Evolutionary conservation across 2,797 vertebrate genomes (phyloP), one percentile per base, ranked within the genome.

Genomic region (Coreius guichenoti): DNA sequence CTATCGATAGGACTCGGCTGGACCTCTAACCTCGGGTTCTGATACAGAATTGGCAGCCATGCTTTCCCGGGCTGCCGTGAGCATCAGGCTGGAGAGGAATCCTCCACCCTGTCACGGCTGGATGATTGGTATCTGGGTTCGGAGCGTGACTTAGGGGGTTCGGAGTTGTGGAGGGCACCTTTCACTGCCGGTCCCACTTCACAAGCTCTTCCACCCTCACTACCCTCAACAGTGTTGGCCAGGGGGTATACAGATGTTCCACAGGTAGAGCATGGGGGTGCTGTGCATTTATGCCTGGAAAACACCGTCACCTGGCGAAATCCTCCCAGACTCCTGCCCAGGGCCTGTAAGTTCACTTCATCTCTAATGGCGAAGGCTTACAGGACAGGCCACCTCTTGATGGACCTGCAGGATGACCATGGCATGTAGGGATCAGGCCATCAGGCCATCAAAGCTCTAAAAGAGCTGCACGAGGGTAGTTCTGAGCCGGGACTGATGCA

Each of bases 301-400:
- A n/a, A 58, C 0, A 3, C 9, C 0, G 9, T 9, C 23, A n/a
- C 9, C 4, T 58, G 1, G 56, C 11, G 4, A 1, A 58, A n/a
- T 58, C 1, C 23, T 58, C 56, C 1, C 9, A 58, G 56, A n/a
- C 56, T n/a, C 9, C 23, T 4, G 11, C 1, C 9, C 56, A 58
- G 56, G 9, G 23, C 56, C 56, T n/a, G 23, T n/a, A 58, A 58
- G 23, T 58, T n/a, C 9, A 58, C 23, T n/a, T n/a, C 9, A 23
- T 56, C 54, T 56, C 21, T 56, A 56, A 56, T 9, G 21, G 21
- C 8, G 3, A 23, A 56, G 54, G 54, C 9, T 56, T 56, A 23
- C 54, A 56, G 21, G 21, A 56, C 54, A 56, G 9, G 3, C 21
- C 54, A 23, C 8, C 8, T 56, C 54, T 8, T 39, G 36, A 39